Percentiles rank a stretch among this genome's conserved stretches.
Conservation (phyloP, 2,113 vertebrate species). For the Asarcornis scutulata region DNA sequence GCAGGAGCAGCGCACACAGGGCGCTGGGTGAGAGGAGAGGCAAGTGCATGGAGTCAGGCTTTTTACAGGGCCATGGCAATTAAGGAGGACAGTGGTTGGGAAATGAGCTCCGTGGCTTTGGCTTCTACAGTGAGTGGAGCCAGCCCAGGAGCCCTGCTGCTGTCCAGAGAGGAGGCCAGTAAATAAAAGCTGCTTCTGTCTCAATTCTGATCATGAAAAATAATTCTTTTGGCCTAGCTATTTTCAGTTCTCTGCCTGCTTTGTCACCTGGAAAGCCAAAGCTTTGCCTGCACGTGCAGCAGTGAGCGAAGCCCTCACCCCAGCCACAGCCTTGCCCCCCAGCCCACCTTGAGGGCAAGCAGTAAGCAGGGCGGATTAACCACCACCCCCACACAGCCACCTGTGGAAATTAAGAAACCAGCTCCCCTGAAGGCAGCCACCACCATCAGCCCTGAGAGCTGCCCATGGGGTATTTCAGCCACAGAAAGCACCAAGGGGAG, state of each 20-base stretch:
- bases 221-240: rapidly evolving
- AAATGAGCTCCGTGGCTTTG: background rate
- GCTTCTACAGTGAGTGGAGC: background rate
- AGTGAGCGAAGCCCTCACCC: rapidly evolving
- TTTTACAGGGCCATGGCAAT: rapidly evolving
- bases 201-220: background rate
- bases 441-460: background rate
- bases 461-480: background rate
- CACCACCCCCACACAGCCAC: background rate
- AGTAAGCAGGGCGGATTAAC: background rate
- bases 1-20: background rate
- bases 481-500: background rate
- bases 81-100: background rate
- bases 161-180: rapidly evolving
- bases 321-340: too few species aligned
- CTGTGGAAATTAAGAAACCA: background rate
- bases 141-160: too few species aligned
- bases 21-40: background rate
- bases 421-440: background rate
- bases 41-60: rapidly evolving
- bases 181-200: background rate
- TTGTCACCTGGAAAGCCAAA: background rate
- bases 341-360: too few species aligned
- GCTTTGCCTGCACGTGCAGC: background rate
- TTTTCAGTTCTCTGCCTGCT: background rate